A percentile compares a stretch with the other conserved stretches of the same genome.
phyloP scores from a whole-genome alignment of 2,888 invertebrate genomes.

The Pammene fasciana region DNA sequence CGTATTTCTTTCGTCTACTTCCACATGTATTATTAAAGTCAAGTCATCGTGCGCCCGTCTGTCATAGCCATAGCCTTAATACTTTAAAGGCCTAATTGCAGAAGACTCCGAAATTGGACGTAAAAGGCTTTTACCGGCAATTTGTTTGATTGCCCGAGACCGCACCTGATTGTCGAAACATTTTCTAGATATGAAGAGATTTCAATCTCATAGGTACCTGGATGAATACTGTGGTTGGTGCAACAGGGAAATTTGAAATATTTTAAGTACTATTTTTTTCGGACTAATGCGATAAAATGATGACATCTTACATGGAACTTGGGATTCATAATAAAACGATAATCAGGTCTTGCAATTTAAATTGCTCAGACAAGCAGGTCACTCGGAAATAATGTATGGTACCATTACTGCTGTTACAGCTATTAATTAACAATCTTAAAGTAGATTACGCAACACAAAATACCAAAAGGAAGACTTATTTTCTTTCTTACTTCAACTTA shows the following conservation, averaged over 20 bases:
- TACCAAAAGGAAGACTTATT: no score
- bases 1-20: slow-evolving; percentile 43
- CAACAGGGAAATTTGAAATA: background rate
- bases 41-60: slow-evolving; percentile 53
- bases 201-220: background rate
- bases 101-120: slow-evolving; percentile 51
- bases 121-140: slow-evolving; percentile 59
- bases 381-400: no score
- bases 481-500: no score
- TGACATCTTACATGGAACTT: no score
- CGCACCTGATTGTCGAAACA: slow-evolving; percentile 30
- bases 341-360: no score
- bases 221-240: background rate
- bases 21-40: slow-evolving; percentile 50
- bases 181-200: slow-evolving; percentile 22
- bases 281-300: no score
- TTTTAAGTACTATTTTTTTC: background rate
- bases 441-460: no score
- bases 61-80: slow-evolving; percentile 59
- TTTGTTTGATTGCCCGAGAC: slow-evolving; percentile 58
- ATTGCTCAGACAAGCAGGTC: no score
- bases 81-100: slow-evolving; percentile 59
- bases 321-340: no score
- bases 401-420: no score
- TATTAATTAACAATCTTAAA: no score